phyloP scores from a whole-genome alignment of 2,888 invertebrate species.

The Acrocyrtus sp. region DNA sequence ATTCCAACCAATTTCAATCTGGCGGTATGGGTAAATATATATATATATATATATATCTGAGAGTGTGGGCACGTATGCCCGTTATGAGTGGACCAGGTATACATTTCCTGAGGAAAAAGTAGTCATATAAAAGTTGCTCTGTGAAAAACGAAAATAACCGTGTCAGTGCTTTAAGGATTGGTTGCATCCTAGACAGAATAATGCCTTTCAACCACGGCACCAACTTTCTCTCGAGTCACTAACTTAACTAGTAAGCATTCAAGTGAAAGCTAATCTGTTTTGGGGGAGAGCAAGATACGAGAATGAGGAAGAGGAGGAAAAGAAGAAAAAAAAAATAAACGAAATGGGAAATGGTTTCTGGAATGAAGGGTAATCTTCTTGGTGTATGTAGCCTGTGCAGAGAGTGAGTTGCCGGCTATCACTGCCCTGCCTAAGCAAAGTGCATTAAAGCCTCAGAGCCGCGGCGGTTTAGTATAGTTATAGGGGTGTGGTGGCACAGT shows the following conservation, averaged over 20 bases:
- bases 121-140: too few relatives aligned
- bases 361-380: conserved; percentile 47
- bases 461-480: too few relatives aligned
- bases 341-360: conserved; percentile 48
- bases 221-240: conserved; percentile 22
- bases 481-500: too few relatives aligned
- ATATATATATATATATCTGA: too few relatives aligned
- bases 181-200: conserved; percentile 33
- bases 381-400: too few relatives aligned
- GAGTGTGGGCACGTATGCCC: too few relatives aligned
- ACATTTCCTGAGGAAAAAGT: too few relatives aligned
- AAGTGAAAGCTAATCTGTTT: conserved; percentile 53
- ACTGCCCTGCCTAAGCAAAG: too few relatives aligned
- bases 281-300: too few relatives aligned
- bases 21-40: conserved; percentile 29
- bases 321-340: conserved; percentile 42
- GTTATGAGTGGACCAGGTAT: too few relatives aligned
- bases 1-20: conserved; percentile 53
- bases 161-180: conserved; percentile 31
- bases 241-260: conserved; percentile 46
- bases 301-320: conserved; percentile 10
- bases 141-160: conserved; percentile 19
- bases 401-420: too few relatives aligned
- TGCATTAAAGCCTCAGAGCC: too few relatives aligned
- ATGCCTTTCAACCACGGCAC: conserved; percentile 42